Conservation (phyloP, 2,797 vertebrate species). For the Pseudomugil gertrudae region DNA sequence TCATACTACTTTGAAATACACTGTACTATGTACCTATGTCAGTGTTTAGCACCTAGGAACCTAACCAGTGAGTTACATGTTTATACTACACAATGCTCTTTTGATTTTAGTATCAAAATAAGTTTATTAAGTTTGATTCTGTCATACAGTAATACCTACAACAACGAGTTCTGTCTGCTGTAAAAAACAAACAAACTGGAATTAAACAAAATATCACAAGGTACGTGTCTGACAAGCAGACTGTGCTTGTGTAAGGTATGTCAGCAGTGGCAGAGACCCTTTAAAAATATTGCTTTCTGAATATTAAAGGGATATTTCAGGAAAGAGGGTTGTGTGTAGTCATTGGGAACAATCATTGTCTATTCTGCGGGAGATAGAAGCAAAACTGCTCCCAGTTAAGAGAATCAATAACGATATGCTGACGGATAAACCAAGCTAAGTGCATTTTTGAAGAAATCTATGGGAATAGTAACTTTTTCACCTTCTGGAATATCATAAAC, state of each 20-base stretch:
- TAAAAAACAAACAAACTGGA: not conserved
- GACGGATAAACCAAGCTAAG: not conserved
- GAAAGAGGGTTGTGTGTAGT: not conserved
- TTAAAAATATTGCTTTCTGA: not conserved
- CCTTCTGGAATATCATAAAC: not conserved
- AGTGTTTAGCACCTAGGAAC: not conserved
- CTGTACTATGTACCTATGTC: not conserved
- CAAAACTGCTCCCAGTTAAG: not conserved
- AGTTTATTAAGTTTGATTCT: too few relatives aligned
- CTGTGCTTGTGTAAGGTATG: not conserved
- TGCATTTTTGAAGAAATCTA: not conserved
- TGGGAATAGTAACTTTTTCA: not conserved
- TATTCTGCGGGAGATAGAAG: not conserved
- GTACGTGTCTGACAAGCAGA: not conserved
- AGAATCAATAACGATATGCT: not conserved
- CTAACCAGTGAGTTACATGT: not conserved
- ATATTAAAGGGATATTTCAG: not conserved
- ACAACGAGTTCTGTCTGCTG: not conserved
- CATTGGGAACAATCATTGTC: not conserved
- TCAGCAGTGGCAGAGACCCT: not conserved
- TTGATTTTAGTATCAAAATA: not conserved
- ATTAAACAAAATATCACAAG: not conserved
- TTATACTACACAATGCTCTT: not conserved
- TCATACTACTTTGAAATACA: constrained; percentile 18
- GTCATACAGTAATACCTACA: not conserved